Base-by-base conservation (phyloP, 2,888 invertebrate genomes). In the Carpatolechia fugitivella region DNA sequence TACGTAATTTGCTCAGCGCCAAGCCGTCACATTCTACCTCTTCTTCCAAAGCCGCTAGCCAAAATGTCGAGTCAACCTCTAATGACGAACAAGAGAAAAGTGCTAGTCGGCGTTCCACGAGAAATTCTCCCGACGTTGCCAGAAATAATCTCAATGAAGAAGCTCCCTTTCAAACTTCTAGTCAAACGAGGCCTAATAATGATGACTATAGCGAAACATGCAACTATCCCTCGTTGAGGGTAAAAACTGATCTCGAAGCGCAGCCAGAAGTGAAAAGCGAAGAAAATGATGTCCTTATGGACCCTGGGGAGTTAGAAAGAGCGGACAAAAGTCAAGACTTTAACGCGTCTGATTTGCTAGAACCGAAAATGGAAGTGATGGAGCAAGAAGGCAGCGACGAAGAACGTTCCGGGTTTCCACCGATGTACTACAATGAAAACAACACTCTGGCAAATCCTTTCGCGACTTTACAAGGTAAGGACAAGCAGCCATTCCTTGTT, bases 321-420 rank as follows among this genome's bases (percentile, higher is more conserved):
- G 74, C 74, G 62, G 88, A 85, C 56, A 86, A 85, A 68, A 78
- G 81, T 68, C 87, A 84, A 68, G 90, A 89, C 54, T 86, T 88
- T 65, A 86, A 78, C 62, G 89, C 86, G 61, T 78, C 87, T 35
- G 91, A 91, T 72, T 81, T 90, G 65, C 74, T 90, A 62, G 90
- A 93, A 90, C 94, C 94, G 70, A 94, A 94, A 91, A 87, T 93
- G 84, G 94, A 94, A 89, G 90, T 93, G 65, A 93, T 94, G 74
- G 94, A 94, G 80, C 94, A 87, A 60, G 90, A 90, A 81, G 91
- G 91, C 61, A 94, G 94, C 74, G 94, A 94, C 72, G 94, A 94
- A 65, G 94, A 94, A 68, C 84, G 89, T 57, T 82, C 90, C 44
- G 73, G 66, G 63, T 89, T 84, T 64, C 86, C 81, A 58, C 87